Percentiles rank a stretch among this genome's conserved stretches.
phyloP scores from a whole-genome alignment of 1,140 invertebrate species.

The Pollicipes pollicipes region DNA sequence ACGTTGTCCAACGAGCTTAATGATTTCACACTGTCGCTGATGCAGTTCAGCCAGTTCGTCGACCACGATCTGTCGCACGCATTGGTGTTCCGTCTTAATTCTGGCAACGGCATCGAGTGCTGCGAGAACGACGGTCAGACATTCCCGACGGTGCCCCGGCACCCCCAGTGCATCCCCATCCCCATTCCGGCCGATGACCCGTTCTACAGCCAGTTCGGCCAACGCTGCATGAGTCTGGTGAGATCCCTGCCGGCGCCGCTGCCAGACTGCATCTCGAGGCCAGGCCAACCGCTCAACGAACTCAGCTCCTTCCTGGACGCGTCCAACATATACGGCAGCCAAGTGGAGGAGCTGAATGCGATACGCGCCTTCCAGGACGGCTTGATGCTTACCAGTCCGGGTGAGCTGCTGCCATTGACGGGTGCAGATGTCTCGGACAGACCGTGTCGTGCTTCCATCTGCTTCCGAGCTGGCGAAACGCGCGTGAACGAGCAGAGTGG shows the following conservation, averaged over 20 bases:
- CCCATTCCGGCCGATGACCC: constrained; percentile 19
- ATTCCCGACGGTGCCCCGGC: background rate
- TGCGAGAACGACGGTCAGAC: constrained; percentile 6
- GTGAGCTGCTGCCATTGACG: constrained; percentile 7
- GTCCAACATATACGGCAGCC: constrained; percentile 79
- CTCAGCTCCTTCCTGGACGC: constrained; percentile 78
- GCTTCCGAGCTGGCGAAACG: constrained; percentile 27
- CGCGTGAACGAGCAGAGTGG: constrained; percentile 37
- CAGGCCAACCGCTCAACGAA: constrained; percentile 47
- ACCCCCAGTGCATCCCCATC: constrained; percentile 22
- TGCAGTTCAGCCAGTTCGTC: constrained; percentile 41
- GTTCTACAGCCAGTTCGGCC: constrained; percentile 15
- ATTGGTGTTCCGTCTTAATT: constrained; percentile 29
- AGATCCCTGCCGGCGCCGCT: background rate
- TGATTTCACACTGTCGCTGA: constrained; percentile 25
- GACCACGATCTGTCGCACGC: constrained; percentile 35
- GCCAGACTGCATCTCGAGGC: background rate
- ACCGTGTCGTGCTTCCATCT: background rate
- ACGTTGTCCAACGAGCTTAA: constrained; percentile 26
- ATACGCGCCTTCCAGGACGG: constrained; percentile 51
- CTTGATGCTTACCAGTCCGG: constrained; percentile 21
- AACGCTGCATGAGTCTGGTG: background rate
- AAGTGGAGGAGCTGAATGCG: constrained; percentile 49
- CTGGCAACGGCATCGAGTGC: constrained; percentile 16
- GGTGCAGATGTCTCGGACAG: background rate